Evolutionary conservation across 1,140 invertebrate genomes (phyloP), one percentile per base, ranked within the genome.

Genomic region (Drosophila watanabei): DNA sequence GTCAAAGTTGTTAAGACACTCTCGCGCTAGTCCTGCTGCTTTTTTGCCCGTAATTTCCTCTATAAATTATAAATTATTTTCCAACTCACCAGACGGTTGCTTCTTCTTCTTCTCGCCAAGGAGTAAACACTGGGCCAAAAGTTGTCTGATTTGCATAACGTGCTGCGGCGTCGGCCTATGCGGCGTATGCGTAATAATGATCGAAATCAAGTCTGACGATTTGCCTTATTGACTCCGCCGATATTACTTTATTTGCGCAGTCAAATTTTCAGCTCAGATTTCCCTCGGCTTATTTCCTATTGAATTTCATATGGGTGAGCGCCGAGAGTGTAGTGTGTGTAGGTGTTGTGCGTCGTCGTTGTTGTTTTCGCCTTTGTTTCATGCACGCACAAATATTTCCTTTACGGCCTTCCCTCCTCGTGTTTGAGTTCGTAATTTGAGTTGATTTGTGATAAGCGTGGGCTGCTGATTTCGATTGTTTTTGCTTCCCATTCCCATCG

Each of bases 181-280:
- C 63, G 70, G 79, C 85, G 85, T 89, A 89, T 88, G 79, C 79
- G 86, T 75, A 79, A 89, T 89, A 86, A 82, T 79, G 70, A 89
- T 75, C 49, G 48, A 72, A 72, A 89, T 85, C 86, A 76, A 78
- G 54, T 49, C 66, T 43, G 52, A 64, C 48, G 68, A 75, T 68
- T 66, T 64, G 79, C 48, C 79, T 65, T 82, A 87, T 86, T 75
- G 76, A 86, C 83, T 81, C 71, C 52, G 20, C 54, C 33, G 14
- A 63, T 71, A 85, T 85, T 60, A 65, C 81, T 81, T 81, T 85
- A 85, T 79, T 64, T 79, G 61, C 69, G 58, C 46, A 48, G 64
- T 60, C 61, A 58, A 56, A 78, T 60, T 66, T 45, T 68, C 54
- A 39, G 63, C 52, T 45, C 14, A 52, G 49, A 46, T 65, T 77